Evolutionary conservation across 2,888 invertebrate genomes (phyloP).

Genomic region (Philhelius pedissequus): DNA sequence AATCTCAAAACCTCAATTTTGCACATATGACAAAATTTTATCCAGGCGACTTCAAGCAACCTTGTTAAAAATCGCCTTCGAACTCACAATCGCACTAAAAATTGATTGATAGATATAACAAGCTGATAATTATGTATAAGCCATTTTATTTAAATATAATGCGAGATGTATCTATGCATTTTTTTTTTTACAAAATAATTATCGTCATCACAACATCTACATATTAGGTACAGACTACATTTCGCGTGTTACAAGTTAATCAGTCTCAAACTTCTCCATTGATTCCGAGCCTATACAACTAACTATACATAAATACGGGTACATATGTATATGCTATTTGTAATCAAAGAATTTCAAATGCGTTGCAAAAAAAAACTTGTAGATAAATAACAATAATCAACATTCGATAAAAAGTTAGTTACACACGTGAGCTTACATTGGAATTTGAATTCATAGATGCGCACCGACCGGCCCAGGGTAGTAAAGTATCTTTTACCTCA

Average conservation of each 20-base stretch:
- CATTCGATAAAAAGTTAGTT: background rate
- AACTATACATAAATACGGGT: too few relatives aligned
- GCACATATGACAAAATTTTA: background rate
- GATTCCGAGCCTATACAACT: background rate
- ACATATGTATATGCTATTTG: background rate
- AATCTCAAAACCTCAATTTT: too few relatives aligned
- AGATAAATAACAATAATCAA: slow-evolving; percentile 12
- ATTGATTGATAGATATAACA: slow-evolving; percentile 31
- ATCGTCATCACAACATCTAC: background rate
- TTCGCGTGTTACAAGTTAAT: slow-evolving; percentile 57
- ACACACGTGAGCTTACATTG: background rate
- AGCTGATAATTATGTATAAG: slow-evolving; percentile 17
- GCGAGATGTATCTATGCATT: background rate
- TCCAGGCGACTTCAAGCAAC: background rate
- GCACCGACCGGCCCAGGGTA: background rate
- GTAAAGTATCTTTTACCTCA: slow-evolving; percentile 32
- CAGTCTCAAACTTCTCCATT: background rate
- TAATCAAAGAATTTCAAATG: slow-evolving; percentile 45
- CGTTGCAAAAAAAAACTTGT: slow-evolving; percentile 30
- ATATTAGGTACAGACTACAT: slow-evolving; percentile 3
- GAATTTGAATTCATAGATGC: slow-evolving; percentile 39
- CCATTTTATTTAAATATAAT: slow-evolving; percentile 8
- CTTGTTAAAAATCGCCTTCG: background rate
- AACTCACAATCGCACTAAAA: background rate
- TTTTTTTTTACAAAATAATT: slow-evolving; percentile 7